Evolutionary conservation across 2,797 vertebrate genomes (phyloP).

Genomic region (Leptoclinus maculatus): DNA sequence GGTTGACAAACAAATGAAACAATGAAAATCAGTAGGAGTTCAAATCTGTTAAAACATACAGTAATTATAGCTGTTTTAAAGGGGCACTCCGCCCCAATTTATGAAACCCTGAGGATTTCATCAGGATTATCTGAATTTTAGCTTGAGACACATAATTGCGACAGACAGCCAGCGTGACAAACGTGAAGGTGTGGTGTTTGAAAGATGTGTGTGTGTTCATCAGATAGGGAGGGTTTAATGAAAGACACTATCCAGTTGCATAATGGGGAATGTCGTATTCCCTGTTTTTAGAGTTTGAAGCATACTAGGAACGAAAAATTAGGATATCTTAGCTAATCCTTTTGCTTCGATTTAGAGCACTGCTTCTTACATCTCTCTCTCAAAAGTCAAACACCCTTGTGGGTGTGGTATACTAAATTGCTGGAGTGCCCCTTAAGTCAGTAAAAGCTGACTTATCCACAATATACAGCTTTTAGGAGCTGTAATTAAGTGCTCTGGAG

Average conservation of each 20-base stretch:
- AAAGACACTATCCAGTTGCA: background rate
- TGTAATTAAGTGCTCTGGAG: background rate
- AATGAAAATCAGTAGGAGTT: background rate
- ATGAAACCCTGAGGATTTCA: conserved; percentile 3
- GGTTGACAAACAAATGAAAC: conserved; percentile 31
- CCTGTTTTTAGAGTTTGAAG: background rate
- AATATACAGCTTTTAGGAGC: background rate
- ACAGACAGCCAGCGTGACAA: background rate
- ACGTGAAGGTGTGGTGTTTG: conserved; percentile 31
- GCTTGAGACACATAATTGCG: background rate
- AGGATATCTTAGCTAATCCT: background rate
- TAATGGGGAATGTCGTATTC: conserved; percentile 28
- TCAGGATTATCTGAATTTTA: conserved; percentile 6
- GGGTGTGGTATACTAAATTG: background rate
- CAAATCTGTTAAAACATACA: conserved; percentile 6
- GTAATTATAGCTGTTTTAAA: background rate
- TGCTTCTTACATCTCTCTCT: background rate
- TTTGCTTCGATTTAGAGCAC: background rate
- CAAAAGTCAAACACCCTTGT: background rate
- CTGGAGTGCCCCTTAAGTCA: background rate
- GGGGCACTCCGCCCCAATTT: conserved; percentile 36
- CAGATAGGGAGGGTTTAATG: conserved; percentile 5
- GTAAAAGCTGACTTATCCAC: background rate
- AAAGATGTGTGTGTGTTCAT: conserved; percentile 18
- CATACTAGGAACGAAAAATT: background rate